Base-by-base conservation (phyloP, 2,888 invertebrate genomes). In the Hyposoter didymator region DNA sequence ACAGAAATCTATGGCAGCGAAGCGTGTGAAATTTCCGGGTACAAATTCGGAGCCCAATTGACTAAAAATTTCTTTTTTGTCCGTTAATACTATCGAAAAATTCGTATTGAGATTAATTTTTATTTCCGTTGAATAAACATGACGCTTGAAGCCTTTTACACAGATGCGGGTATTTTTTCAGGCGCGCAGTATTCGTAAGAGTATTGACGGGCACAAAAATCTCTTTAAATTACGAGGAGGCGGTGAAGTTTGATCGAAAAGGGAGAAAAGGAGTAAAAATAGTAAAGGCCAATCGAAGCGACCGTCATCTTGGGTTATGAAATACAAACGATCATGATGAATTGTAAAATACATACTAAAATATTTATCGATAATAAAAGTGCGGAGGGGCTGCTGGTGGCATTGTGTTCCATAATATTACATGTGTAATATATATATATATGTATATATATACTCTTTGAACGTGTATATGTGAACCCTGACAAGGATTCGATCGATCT, bases 341-440 rank as follows among this genome's bases (percentile, higher is more conserved):
- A 85, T 83, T 73, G 76, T 76, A 83, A 80, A 80, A 76, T 83
- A 85, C 47, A 72, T 66, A 79, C 82, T 85, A 85, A 85, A 85
- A 72, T 75, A 82, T 55, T 72, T 76, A 83, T 85, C 76, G 12
- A 76, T 83, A 85, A 78, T 85, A 67, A 83, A 83, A 85, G 80
- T 85, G 80, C 85, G 83, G 45, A 76, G 80, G 79, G 80, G 83
- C 79, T 85, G 85, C 82, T 85, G 83, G 83, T 83, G 80, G 72
- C 79, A 85, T 82, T 75, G 66, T 82, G 75, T 78, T 76, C 80
- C 79, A 47, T 69, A 74, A 59, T 69, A 62, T 70, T 69, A 75
- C 69, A 52, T 79, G n/a, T 55, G 67, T 78, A n/a, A 69, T 64
- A 73, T 70, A 78, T 67, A 69, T 73, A 75, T 72, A 62, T 75